Evolutionary conservation across 2,113 vertebrate species (phyloP), one percentile per base, ranked within the genome.

Genomic region (Lampris incognitus): DNA sequence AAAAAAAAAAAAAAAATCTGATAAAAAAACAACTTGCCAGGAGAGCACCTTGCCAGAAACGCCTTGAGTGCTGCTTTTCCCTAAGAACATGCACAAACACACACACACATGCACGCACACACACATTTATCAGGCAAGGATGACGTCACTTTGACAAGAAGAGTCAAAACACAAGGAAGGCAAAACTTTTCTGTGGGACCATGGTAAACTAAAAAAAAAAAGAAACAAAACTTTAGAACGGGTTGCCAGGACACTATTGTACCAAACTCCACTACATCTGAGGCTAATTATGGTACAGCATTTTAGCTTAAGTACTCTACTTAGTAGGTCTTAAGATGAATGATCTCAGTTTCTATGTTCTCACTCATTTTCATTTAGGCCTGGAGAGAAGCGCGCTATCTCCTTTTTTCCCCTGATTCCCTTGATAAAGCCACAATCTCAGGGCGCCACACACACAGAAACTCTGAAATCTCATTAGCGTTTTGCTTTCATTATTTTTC

Each of bases 401-500:
- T 83, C 69, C 72, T 40, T 73, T 78, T 5, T 58, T 24, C 51
- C n/a, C 65, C 76, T 83, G 90, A 93, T 90, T 88, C 69, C 66
- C 68, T 74, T 71, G 92, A 94, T 92, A 94, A 91, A 90, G 86
- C 78, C 85, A 82, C 88, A 91, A 94, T 94, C 89, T 91, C 79
- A 69, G 74, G 77, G 73, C 37, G 59, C 91, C 93, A 91, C 93
- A 94, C 93, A 91, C 86, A 79, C 75, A 82, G 84, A 92, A 88
- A 91, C 84, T 63, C 76, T 69, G 72, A 85, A 89, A 93, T 81
- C 87, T 89, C 85, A 94, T 94, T 94, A 94, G 92, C 88, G 81
- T 90, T 89, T 89, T 74, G 78, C 91, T 92, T 89, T 90, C 90
- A 93, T 93, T 93, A 91, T 88, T 94, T 93, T 94, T 92, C 93